Percentiles rank a stretch among this genome's conserved stretches.
These are phyloP conservation scores for Ginglymostoma cirratum DNA, from an alignment of 2,113 vertebrate species.

Conservation along the genomic window DNA sequence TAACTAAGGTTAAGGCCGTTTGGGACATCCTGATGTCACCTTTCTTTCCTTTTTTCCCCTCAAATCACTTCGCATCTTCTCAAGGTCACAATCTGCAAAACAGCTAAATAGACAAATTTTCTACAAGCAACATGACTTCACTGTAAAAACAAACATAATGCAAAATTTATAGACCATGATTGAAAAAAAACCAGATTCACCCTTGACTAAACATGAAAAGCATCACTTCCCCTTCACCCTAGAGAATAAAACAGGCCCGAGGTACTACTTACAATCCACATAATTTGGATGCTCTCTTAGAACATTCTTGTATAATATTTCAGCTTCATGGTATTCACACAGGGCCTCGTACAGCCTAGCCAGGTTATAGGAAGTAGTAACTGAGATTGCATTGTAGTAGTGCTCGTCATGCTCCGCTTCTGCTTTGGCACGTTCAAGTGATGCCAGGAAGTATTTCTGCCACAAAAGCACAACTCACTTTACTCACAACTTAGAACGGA, in stretches of 20 bases:
- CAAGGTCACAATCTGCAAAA: neutral
- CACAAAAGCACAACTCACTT: slow-evolving; percentile 40
- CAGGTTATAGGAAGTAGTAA: slow-evolving; percentile 95
- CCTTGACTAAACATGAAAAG: neutral
- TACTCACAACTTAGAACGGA: neutral
- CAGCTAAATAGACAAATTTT: neutral
- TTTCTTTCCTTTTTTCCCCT: neutral
- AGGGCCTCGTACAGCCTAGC: slow-evolving; percentile 92
- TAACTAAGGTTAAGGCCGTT: neutral
- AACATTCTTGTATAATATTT: slow-evolving; percentile 97
- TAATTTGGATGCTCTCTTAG: slow-evolving; percentile 97
- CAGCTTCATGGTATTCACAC: slow-evolving; percentile 96
- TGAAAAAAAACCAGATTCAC: neutral
- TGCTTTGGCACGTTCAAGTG: slow-evolving; percentile 90
- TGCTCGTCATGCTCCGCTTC: slow-evolving; percentile 96
- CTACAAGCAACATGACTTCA: neutral
- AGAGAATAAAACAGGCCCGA: neutral
- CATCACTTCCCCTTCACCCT: neutral
- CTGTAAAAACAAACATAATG: neutral
- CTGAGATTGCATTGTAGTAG: slow-evolving; percentile 98
- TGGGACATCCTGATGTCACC: neutral
- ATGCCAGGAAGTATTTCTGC: slow-evolving; percentile 95
- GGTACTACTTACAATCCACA: slow-evolving; percentile 80
- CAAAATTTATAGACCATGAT: neutral
- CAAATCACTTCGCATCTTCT: neutral